These are phyloP conservation scores for Trileptium ribeirensis DNA, from an alignment of 2,888 invertebrate species.

Conservation along the genomic window DNA sequence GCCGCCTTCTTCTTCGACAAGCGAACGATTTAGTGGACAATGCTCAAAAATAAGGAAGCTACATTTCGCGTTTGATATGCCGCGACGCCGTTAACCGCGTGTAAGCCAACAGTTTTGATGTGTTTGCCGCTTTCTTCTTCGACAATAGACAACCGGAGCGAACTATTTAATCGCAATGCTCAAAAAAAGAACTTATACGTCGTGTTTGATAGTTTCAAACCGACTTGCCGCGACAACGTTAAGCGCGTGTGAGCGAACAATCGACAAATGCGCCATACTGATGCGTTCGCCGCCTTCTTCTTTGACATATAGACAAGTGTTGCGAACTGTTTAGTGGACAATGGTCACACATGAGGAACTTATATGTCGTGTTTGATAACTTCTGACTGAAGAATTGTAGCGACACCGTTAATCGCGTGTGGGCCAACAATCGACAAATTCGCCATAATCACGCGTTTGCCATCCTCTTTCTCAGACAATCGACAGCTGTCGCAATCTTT, in stretches of 20 bases:
- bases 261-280: conserved; percentile 94
- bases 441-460: conserved; percentile 97
- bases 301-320: conserved; percentile 83
- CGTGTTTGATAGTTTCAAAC: conserved; percentile 85
- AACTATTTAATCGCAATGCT: no score
- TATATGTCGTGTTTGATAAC: conserved; percentile 80
- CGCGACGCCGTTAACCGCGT: conserved; percentile 95
- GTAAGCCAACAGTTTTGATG: conserved; percentile 97
- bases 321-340: no score
- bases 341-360: no score
- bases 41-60: not conserved
- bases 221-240: conserved; percentile 97
- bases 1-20: conserved; percentile 87
- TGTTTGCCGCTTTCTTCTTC: conserved; percentile 92
- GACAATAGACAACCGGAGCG: conserved; percentile 73
- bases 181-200: conserved; percentile 66
- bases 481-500: conserved; percentile 61
- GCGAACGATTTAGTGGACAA: no score
- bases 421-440: conserved; percentile 88
- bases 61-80: no score
- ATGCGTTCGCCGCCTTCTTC: conserved; percentile 91
- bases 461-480: conserved; percentile 59
- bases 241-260: conserved; percentile 89
- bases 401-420: conserved; percentile 95
- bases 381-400: conserved; percentile 90